Conservation (phyloP, 2,797 vertebrate species). For the Tympanoctomys barrerae region DNA sequence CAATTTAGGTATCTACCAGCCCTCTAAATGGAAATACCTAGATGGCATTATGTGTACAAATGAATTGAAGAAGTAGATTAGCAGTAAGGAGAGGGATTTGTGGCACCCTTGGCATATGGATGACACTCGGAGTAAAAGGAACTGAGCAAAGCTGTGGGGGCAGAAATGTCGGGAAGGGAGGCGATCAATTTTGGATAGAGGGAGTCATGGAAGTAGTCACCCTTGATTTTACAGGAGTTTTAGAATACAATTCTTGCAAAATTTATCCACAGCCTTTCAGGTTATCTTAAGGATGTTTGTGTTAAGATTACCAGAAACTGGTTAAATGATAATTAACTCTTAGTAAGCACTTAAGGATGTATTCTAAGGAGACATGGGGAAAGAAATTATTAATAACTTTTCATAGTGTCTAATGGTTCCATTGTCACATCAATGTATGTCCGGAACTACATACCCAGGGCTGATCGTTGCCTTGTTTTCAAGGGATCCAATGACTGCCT, state of each 20-base stretch:
- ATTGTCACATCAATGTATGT: not conserved
- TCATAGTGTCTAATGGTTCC: not conserved
- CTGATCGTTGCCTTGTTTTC: not conserved
- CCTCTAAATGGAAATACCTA: not conserved
- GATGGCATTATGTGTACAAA: not conserved
- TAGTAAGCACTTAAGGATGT: slow-evolving; percentile 24
- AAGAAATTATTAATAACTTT: not conserved
- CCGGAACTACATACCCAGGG: not conserved
- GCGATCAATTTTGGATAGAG: not conserved
- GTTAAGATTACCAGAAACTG: not conserved
- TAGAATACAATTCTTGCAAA: not conserved
- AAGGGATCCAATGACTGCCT: not conserved
- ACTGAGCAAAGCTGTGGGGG: not conserved
- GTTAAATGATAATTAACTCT: not conserved
- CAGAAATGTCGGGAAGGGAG: not conserved
- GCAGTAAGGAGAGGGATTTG: not conserved
- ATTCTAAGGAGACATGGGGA: not conserved
- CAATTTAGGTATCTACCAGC: not conserved
- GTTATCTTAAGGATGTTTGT: not conserved
- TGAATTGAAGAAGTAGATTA: not conserved
- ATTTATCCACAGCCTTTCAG: not conserved
- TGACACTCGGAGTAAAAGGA: not conserved
- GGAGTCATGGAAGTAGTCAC: not conserved
- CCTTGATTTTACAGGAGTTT: not conserved
- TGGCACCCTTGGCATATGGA: not conserved